These are phyloP conservation scores for Acronicta alni DNA, from an alignment of 2,888 invertebrate species.

Conservation along the genomic window DNA sequence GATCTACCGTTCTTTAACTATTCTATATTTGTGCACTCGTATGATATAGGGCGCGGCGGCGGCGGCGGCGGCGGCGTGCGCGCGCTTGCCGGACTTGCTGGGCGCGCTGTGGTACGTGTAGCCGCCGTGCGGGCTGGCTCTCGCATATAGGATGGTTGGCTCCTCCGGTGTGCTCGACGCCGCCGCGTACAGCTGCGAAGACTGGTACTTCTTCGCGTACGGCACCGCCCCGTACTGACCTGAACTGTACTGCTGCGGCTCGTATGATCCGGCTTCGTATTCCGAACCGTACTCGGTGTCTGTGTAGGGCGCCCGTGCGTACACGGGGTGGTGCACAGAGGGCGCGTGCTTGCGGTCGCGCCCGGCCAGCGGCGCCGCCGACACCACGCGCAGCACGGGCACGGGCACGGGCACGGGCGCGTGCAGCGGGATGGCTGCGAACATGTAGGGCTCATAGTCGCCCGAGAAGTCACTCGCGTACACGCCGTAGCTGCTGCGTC, in stretches of 20 bases:
- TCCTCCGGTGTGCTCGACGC: conserved; percentile 38
- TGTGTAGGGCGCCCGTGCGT: conserved; percentile 45
- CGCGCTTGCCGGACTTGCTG: conserved; percentile 41
- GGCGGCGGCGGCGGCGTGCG: conserved; percentile 24
- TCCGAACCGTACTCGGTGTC: conserved; percentile 41
- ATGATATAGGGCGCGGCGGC: conserved; percentile 68
- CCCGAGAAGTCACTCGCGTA: conserved; percentile 66
- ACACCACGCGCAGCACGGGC: conserved; percentile 73
- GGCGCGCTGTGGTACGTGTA: conserved; percentile 73
- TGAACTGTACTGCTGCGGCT: conserved; percentile 23
- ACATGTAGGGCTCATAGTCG: conserved; percentile 73
- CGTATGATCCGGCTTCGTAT: conserved; percentile 39
- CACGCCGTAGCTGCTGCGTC: conserved; percentile 63
- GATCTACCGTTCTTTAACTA: conserved; percentile 55
- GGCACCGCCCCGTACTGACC: conserved; percentile 25
- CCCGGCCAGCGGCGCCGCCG: conserved; percentile 59
- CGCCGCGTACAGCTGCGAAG: conserved; percentile 32
- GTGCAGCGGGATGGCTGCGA: conserved; percentile 78
- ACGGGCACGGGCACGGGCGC: conserved; percentile 75
- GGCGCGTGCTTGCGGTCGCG: conserved; percentile 54
- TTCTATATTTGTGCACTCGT: conserved; percentile 77
- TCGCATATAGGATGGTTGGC: conserved; percentile 74
- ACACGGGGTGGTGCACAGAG: conserved; percentile 56
- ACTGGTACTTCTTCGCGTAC: conserved; percentile 26
- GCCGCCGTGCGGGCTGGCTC: conserved; percentile 75